Base-by-base conservation (phyloP, 2,888 invertebrate species). In the Monochamus alternatus region DNA sequence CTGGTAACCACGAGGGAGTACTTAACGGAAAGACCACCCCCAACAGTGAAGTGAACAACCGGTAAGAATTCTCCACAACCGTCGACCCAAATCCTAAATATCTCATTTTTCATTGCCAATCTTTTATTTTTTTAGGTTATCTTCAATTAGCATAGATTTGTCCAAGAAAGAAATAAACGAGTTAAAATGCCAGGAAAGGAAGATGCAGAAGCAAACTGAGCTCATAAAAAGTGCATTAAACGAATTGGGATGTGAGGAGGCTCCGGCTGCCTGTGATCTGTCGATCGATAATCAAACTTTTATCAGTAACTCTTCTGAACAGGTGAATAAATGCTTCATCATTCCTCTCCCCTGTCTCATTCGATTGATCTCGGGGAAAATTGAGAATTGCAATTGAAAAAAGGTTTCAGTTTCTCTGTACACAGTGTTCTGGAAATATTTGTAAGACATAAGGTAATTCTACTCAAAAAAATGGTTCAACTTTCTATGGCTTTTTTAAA, bases 211-310 rank as follows among this genome's bases (percentile, higher is more conserved):
- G 83, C 94, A 97, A 86, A 93, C 94, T 3, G 96, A 97, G 86
- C 92, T 97, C 87, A 96, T 96, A 81, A 93, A 94, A 84, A 92
- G 93, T 63, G 96, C 96, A n/a, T 89, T 97, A 75, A 95, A 95
- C 75, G 96, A 96, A 88, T 91, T 96, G 43, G 96, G 96, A 73
- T 96, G 96, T 87, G 96, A 96, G 88, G 96, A 96, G 89, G 92
- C 95, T 75, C 96, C 96, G 14, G 94, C 95, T 7, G 96, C 95
- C 68, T 96, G 95, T 87, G 96, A 96, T 89, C 90, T 96, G 8
- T 88, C 89, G 9, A 87, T 90, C 88, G 92, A 81, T 89, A 92
- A 75, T 90, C 93, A 83, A 90, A 92, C 89, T 9, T 94, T 90
- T 85, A 93, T 93, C 78, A 94, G 93, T 78, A 91, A 91, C 86